These are phyloP conservation scores for Benitochromis conjunctus DNA, from an alignment of 2,113 vertebrate genomes.

Conservation along the genomic window DNA sequence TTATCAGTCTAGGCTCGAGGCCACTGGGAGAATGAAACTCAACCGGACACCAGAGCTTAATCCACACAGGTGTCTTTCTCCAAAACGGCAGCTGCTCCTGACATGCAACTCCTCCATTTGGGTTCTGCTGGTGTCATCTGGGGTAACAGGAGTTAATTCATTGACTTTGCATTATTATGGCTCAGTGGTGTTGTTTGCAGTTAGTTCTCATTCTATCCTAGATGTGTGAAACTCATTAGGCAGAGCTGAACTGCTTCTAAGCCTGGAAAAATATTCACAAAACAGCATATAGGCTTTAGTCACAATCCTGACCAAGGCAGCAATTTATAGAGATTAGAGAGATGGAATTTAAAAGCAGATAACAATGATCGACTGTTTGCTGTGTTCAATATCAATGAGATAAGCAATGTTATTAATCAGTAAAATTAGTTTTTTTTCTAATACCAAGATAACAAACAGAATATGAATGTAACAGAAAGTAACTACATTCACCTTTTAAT, in stretches of 20 bases:
- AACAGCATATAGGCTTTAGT: not conserved
- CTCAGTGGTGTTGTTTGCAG: not conserved
- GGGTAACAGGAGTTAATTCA: conserved; percentile 20
- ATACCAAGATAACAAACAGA: not conserved
- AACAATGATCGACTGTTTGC: not conserved
- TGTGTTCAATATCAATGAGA: not conserved
- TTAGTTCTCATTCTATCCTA: not conserved
- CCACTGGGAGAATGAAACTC: conserved; percentile 22
- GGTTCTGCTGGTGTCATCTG: not conserved
- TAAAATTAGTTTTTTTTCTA: not conserved
- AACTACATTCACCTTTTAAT: not conserved
- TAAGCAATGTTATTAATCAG: not conserved
- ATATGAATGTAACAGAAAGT: not conserved
- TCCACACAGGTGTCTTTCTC: conserved; percentile 55
- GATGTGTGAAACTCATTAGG: not conserved
- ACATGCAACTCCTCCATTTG: conserved; percentile 28
- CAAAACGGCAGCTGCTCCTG: conserved; percentile 55
- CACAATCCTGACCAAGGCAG: not conserved
- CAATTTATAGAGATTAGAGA: not conserved
- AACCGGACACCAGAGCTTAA: conserved; percentile 44
- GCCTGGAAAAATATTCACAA: not conserved
- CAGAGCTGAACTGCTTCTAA: not conserved
- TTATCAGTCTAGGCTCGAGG: conserved; percentile 61
- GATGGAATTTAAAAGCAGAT: not conserved
- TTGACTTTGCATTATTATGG: not conserved